Evolutionary conservation across 2,797 vertebrate species (phyloP), one percentile per base, ranked within the genome.

Genomic region (Ataeniobius toweri): DNA sequence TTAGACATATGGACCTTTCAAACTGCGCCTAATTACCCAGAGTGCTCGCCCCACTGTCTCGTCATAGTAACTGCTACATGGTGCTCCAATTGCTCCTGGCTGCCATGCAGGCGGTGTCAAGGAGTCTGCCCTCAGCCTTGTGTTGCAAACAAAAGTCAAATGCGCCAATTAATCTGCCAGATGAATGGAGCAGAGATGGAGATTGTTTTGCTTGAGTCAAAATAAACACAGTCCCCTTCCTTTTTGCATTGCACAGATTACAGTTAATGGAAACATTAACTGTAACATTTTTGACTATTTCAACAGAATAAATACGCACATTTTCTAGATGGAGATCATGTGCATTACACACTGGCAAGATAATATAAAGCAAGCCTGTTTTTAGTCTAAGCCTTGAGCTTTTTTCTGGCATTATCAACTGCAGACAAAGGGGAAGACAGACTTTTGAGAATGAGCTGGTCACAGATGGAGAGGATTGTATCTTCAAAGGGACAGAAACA

Each of bases 161-260:
- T 93, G 90, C 78, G 61, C 76, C 90, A 92, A 94, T 93, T 93
- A 92, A 93, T 94, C 82, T 93, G 87, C 87, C 77, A 50, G 77
- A 81, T 81, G 84, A 89, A 86, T 56, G 89, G 86, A 90, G 92
- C 86, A 83, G 82, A 89, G 88, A 86, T 81, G 73, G 68, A 94
- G 93, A 93, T 93, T 89, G 92, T 94, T 94, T 93, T 91, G 92
- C 89, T 87, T 74, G 69, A 91, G 80, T 92, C 91, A 85, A 87
- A 93, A 88, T 85, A 91, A 94, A 88, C 85, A 82, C 85, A 75
- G 73, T 78, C 63, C 80, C 80, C 70, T 91, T 90, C 79, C 88
- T 80, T 78, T 90, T 82, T 85, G 82, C 75, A 48, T 83, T 75
- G 80, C 85, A 70, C 83, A 84, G 78, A 88, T 89, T 91, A 82